Base-by-base conservation (phyloP, 2,797 vertebrate species). In the Chelidonichthys spinosus region DNA sequence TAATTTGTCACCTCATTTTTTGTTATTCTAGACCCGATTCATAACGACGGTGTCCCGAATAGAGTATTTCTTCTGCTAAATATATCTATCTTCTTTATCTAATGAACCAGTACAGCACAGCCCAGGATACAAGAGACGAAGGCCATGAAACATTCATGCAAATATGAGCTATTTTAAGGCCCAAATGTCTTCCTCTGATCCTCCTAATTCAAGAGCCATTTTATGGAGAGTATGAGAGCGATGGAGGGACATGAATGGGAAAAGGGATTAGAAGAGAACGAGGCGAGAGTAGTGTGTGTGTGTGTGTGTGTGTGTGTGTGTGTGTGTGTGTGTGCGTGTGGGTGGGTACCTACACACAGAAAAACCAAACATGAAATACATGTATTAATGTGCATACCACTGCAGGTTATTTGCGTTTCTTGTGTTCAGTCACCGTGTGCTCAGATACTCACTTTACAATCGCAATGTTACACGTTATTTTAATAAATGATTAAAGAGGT, bases 131-230 rank as follows among this genome's bases (percentile, higher is more conserved):
- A 58, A 62, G 73, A 77, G 79, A 72, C 82, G 84, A 63, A 59
- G 78, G 76, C 90, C 83, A 78, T 90, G 82, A 89, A 93, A 89
- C 79, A 85, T 92, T 85, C 83, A 91, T 89, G 78, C 77, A 88
- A 85, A 79, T 84, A 55, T 3, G 36, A 86, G 84, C 88, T 93
- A 93, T 94, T 94, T 94, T 91, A 87, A 83, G 88, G 76, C 67
- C 76, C 69, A 54, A 65, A 86, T 78, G 72, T 88, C 83, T 83
- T 81, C 75, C 74, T 86, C 67, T 87, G 88, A 89, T 92, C 85
- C 87, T 70, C 59, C 56, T 85, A 87, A 92, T 91, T 92, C 84
- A 90, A 92, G 84, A 92, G 84, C 85, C 88, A 91, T 88, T 92
- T 92, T 87, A 87, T 90, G 83, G 60, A 65, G 72, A 73, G 72